Percentiles rank a stretch among this genome's conserved stretches.
These are phyloP conservation scores for Dipodomys spectabilis DNA, from an alignment of 2,113 vertebrate species.

Conservation along the genomic window DNA sequence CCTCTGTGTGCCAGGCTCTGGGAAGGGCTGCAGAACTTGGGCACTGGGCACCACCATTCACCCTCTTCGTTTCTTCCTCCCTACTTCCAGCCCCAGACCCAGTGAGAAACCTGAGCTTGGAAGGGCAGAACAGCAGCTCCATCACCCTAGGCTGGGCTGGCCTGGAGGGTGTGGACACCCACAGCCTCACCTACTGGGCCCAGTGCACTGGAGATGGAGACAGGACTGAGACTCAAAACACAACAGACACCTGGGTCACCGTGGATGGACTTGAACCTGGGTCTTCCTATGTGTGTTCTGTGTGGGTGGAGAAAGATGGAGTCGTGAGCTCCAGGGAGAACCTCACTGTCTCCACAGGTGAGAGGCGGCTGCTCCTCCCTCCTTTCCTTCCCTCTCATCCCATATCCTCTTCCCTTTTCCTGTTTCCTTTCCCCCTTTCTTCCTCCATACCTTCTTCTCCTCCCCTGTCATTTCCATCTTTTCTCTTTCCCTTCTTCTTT, in stretches of 20 bases:
- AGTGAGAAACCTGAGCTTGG: accelerated
- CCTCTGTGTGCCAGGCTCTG: too few relatives aligned
- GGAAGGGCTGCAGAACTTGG: too few relatives aligned
- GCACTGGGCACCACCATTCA: too few relatives aligned
- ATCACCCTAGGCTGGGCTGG: constrained; percentile 18
- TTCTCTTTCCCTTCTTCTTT: neutral
- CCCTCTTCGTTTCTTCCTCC: too few relatives aligned
- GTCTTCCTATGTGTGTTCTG: neutral
- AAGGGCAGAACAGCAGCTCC: neutral
- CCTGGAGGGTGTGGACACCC: accelerated
- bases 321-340: accelerated
- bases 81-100: neutral
- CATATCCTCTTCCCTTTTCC: too few relatives aligned
- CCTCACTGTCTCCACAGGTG: neutral
- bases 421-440: neutral
- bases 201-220: accelerated
- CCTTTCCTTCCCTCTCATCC: too few relatives aligned
- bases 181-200: neutral
- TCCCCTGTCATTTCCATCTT: too few relatives aligned
- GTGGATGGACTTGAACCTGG: neutral
- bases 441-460: neutral
- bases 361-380: neutral
- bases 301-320: neutral
- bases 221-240: accelerated
- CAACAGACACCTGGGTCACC: accelerated